phyloP scores from a whole-genome alignment of 2,113 vertebrate genomes.

The Mesocricetus auratus region DNA sequence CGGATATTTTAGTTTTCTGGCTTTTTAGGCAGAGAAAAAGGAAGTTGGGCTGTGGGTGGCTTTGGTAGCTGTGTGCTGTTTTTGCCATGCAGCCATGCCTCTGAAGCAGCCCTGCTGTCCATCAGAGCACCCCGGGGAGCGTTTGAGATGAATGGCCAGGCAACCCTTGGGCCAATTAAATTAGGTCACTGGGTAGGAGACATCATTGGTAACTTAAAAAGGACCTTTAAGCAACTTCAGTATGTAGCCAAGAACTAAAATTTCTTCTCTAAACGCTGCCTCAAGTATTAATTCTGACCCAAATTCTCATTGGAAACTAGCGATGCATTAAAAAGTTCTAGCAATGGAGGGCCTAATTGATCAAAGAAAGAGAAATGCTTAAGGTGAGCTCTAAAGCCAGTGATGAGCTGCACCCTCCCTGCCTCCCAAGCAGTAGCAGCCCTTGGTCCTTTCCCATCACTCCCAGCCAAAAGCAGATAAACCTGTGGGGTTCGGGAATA shows the following conservation, averaged over 20 bases:
- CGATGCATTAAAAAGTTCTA: not conserved
- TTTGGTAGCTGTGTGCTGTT: not conserved
- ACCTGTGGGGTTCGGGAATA: not conserved
- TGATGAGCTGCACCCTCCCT: not conserved
- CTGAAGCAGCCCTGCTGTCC: not conserved
- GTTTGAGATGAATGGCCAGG: not conserved
- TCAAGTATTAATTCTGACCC: not conserved
- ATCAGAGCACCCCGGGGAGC: not conserved
- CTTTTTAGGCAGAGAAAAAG: not conserved
- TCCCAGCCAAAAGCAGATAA: not conserved
- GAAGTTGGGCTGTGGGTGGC: not conserved
- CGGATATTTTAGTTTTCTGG: not conserved
- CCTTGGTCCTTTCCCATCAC: not conserved
- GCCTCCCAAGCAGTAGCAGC: too few relatives aligned
- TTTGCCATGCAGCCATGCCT: not conserved
- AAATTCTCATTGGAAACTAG: conserved; percentile 14
- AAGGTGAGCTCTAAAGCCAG: not conserved
- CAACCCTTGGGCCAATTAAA: not conserved
- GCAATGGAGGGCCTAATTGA: not conserved
- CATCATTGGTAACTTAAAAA: not conserved
- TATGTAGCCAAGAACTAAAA: not conserved
- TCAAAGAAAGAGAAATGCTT: not conserved
- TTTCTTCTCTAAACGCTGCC: not conserved
- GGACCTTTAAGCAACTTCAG: not conserved
- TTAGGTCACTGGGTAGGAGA: not conserved